phyloP scores from a whole-genome alignment of 2,888 invertebrate genomes.

The Drosophila borealis region DNA sequence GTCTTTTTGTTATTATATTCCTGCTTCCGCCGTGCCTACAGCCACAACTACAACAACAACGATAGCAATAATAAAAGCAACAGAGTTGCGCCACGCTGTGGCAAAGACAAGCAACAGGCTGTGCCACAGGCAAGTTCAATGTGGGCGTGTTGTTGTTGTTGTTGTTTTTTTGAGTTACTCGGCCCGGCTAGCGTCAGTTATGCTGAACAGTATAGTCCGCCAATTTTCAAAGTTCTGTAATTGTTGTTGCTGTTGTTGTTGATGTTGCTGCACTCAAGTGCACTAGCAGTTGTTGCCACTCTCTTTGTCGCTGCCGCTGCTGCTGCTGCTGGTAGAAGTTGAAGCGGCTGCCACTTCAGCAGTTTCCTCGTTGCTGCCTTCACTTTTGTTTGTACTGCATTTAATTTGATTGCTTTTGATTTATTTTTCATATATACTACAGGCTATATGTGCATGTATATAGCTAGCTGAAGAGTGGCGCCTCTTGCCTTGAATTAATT shows the following conservation, averaged over 20 bases:
- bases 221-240: constrained; percentile 54
- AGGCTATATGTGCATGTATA: background rate
- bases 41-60: constrained; percentile 37
- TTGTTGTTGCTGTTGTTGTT: constrained; percentile 43
- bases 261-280: constrained; percentile 51
- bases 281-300: constrained; percentile 54
- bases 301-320: constrained; percentile 35
- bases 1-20: constrained; percentile 68
- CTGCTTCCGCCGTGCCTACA: constrained; percentile 72
- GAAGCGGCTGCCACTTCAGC: constrained; percentile 58
- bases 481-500: constrained; percentile 65
- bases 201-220: constrained; percentile 34
- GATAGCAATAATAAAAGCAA: constrained; percentile 35
- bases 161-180: constrained; percentile 40
- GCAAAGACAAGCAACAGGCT: constrained; percentile 72
- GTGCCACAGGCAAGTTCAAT: constrained; percentile 62
- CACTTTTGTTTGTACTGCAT: constrained; percentile 61
- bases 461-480: constrained; percentile 20
- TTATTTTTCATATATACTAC: constrained; percentile 59
- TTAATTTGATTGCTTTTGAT: constrained; percentile 82
- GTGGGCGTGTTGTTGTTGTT: constrained; percentile 36
- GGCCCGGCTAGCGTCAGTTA: constrained; percentile 47
- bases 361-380: constrained; percentile 38
- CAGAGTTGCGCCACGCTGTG: constrained; percentile 71
- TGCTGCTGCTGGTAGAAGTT: constrained; percentile 34